Percentiles rank a stretch among this genome's conserved stretches.
phyloP scores from a whole-genome alignment of 1,140 invertebrate genomes.

The Nylanderia fulva region DNA sequence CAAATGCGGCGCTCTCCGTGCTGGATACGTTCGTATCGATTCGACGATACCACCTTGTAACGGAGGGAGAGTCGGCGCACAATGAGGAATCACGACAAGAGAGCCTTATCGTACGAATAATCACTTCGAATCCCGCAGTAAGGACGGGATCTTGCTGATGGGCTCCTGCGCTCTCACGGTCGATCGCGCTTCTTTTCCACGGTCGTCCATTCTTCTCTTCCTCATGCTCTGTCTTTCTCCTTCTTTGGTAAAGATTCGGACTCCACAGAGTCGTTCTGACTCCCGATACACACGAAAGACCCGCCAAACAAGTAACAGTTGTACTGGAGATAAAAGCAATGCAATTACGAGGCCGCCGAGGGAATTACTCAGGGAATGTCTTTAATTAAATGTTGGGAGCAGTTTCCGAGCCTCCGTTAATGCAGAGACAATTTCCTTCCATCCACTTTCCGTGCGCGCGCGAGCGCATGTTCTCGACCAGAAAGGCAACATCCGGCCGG shows the following conservation, averaged over 20 bases:
- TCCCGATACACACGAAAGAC: conserved; percentile 76
- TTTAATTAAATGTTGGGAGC: conserved; percentile 86
- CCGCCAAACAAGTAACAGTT: conserved; percentile 83
- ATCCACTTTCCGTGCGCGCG: conserved; percentile 79
- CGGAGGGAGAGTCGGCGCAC: conserved; percentile 45
- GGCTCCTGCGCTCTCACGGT: conserved; percentile 55
- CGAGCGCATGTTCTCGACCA: conserved; percentile 65
- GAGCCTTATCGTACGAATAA: conserved; percentile 49
- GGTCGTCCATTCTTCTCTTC: conserved; percentile 34
- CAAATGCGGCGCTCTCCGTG: conserved; percentile 25
- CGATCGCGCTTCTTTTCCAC: conserved; percentile 68
- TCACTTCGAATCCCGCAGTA: conserved; percentile 55
- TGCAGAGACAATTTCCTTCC: conserved; percentile 85
- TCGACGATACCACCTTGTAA: conserved; percentile 50
- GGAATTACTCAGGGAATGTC: conserved; percentile 84
- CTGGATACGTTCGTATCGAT: conserved; percentile 48
- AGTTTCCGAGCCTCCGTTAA: conserved; percentile 85
- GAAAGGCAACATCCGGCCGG: conserved; percentile 75
- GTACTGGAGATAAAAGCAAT: conserved; percentile 76
- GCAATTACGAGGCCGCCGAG: conserved; percentile 78
- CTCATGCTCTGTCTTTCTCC: conserved; percentile 1
- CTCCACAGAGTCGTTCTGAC: conserved; percentile 70
- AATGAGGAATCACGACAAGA: conserved; percentile 69
- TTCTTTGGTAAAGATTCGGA: conserved; percentile 40
- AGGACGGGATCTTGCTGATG: conserved; percentile 54